These are phyloP conservation scores for Lymantria monacha DNA, from an alignment of 2,888 invertebrate species.

Conservation along the genomic window DNA sequence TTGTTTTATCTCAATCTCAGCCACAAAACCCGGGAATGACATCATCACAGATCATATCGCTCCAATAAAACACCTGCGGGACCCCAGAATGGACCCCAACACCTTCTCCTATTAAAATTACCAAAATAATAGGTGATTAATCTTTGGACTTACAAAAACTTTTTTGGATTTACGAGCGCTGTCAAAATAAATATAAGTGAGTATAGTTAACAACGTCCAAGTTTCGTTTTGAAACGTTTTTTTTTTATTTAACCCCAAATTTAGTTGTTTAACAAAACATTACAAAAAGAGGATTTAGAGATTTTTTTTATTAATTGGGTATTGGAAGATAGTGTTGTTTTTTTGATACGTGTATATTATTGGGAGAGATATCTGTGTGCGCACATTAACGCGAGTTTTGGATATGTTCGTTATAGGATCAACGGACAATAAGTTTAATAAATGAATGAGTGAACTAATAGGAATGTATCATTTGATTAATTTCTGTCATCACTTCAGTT, in stretches of 20 bases:
- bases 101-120: constrained; percentile 75
- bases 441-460: constrained; percentile 9
- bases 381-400: constrained; percentile 53
- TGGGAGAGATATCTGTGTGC: constrained; percentile 45
- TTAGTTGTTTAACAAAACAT: constrained; percentile 79
- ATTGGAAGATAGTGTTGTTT: constrained; percentile 53
- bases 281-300: constrained; percentile 51
- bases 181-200: constrained; percentile 73
- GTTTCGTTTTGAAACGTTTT: constrained; percentile 20
- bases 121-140: constrained; percentile 75
- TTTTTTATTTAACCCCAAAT: constrained; percentile 54
- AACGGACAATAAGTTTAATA: constrained; percentile 34
- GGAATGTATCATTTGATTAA: no score
- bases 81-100: constrained; percentile 50
- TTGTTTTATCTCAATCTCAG: constrained; percentile 32
- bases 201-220: constrained; percentile 51
- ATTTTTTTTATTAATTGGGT: constrained; percentile 70
- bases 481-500: no score
- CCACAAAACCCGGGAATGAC: constrained; percentile 30
- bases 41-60: constrained; percentile 35
- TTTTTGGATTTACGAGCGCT: constrained; percentile 58
- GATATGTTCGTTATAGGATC: constrained; percentile 47
- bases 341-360: constrained; percentile 52
- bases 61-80: constrained; percentile 35
- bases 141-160: constrained; percentile 63